Evolutionary conservation across 2,888 invertebrate genomes (phyloP).

Genomic region (Drosophila merina): DNA sequence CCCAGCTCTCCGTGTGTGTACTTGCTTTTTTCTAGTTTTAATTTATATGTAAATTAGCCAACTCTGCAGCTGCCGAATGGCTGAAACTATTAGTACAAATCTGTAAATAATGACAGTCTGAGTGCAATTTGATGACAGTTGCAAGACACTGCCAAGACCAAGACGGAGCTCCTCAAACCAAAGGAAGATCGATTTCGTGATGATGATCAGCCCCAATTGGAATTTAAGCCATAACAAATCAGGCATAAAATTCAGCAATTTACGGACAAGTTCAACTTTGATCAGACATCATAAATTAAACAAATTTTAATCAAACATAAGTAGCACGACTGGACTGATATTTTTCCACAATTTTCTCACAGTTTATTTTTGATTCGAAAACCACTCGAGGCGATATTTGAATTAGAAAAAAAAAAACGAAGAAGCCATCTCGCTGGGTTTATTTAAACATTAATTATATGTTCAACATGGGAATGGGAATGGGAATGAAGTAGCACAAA

Average conservation of each 20-base stretch:
- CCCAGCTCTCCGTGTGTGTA: conserved; percentile 21
- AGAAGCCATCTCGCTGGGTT: conserved; percentile 41
- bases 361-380: conserved; percentile 41
- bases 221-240: conserved; percentile 49
- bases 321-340: conserved; percentile 37
- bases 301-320: conserved; percentile 53
- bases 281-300: conserved; percentile 43
- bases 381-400: conserved; percentile 47
- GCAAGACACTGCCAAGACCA: conserved; percentile 4
- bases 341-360: conserved; percentile 60
- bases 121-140: conserved; percentile 70
- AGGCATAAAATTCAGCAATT: conserved; percentile 60
- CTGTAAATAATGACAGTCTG: conserved; percentile 71
- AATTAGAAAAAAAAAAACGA: conserved; percentile 11
- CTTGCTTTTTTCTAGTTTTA: conserved; percentile 63
- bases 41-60: conserved; percentile 76
- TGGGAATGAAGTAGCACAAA: conserved; percentile 40
- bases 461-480: conserved; percentile 48
- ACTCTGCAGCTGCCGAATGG: conserved; percentile 24
- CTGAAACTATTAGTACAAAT: conserved; percentile 62
- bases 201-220: conserved; percentile 10
- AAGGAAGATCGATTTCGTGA: conserved; percentile 1
- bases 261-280: conserved; percentile 53
- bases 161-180: not conserved
- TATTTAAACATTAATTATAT: conserved; percentile 62